Percentiles rank a stretch among this genome's conserved stretches.
Conservation (phyloP, 2,113 vertebrate species). For the Stictonetta naevosa region DNA sequence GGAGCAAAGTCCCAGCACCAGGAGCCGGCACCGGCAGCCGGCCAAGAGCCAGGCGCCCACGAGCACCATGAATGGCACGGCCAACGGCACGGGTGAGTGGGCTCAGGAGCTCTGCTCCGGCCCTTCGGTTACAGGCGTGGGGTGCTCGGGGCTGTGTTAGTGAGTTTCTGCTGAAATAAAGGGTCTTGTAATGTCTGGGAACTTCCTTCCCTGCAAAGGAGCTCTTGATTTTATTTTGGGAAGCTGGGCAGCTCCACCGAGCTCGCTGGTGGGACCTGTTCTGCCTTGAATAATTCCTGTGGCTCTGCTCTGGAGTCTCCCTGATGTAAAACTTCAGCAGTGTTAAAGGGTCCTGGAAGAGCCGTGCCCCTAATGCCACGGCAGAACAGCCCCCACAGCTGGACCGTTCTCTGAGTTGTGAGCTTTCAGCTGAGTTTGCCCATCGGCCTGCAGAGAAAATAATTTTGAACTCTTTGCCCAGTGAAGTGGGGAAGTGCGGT, state of each 20-base stretch:
- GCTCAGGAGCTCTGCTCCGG: accelerated
- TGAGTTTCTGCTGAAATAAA: neutral
- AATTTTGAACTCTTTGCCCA: neutral
- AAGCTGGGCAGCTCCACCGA: neutral
- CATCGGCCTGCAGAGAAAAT: neutral
- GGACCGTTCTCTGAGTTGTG: neutral
- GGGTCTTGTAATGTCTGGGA: neutral
- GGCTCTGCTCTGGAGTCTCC: neutral
- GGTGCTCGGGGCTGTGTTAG: accelerated
- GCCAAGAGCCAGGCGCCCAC: conserved; percentile 62
- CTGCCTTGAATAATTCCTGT: neutral
- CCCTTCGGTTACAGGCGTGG: too few species aligned
- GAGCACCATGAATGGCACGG: conserved; percentile 51
- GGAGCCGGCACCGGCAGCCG: conserved; percentile 71
- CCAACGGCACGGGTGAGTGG: conserved; percentile 64
- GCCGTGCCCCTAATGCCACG: accelerated
- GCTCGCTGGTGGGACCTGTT: neutral
- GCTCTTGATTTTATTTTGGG: neutral
- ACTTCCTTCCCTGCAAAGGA: neutral
- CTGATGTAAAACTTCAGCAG: neutral
- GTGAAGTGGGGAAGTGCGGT: neutral
- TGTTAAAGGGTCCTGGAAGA: neutral
- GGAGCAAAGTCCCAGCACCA: conserved; percentile 73
- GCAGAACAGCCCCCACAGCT: neutral
- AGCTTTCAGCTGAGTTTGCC: neutral